Evolutionary conservation across 2,888 invertebrate genomes (phyloP).

Genomic region (Caenorhabditis macrosperma): DNA sequence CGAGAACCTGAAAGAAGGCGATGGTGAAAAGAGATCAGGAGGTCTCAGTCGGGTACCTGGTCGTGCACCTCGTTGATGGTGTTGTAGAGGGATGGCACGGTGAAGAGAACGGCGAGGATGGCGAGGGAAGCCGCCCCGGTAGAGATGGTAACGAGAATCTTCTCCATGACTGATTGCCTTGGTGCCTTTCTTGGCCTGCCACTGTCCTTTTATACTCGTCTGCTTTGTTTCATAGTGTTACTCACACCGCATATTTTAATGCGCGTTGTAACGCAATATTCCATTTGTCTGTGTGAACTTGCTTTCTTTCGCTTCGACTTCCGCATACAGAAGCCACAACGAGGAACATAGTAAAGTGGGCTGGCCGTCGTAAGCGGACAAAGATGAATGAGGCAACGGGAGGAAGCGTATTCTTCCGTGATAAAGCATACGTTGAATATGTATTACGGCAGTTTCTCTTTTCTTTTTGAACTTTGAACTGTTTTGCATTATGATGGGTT

Average conservation of each 20-base stretch:
- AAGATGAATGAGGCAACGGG: conserved; percentile 39
- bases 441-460: conserved; percentile 2
- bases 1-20: conserved; percentile 61
- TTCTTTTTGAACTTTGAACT: no score
- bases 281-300: conserved; percentile 46
- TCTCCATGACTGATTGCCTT: conserved; percentile 64
- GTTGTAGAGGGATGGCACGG: no score
- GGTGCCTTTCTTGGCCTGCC: conserved; percentile 13
- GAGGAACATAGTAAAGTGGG: conserved; percentile 52
- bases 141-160: conserved; percentile 63
- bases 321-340: conserved; percentile 52
- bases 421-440: conserved; percentile 30
- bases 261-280: conserved; percentile 49
- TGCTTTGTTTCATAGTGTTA: conserved; percentile 20
- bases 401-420: conserved; percentile 26
- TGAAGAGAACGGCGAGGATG: no score
- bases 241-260: conserved; percentile 30
- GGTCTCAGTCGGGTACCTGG: background rate
- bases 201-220: conserved; percentile 42
- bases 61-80: no score
- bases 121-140: conserved; percentile 45
- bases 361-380: conserved; percentile 32
- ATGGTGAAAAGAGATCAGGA: background rate
- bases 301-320: conserved; percentile 44
- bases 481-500: no score